Evolutionary conservation across 2,888 invertebrate genomes (phyloP).

Genomic region (Troides helena): DNA sequence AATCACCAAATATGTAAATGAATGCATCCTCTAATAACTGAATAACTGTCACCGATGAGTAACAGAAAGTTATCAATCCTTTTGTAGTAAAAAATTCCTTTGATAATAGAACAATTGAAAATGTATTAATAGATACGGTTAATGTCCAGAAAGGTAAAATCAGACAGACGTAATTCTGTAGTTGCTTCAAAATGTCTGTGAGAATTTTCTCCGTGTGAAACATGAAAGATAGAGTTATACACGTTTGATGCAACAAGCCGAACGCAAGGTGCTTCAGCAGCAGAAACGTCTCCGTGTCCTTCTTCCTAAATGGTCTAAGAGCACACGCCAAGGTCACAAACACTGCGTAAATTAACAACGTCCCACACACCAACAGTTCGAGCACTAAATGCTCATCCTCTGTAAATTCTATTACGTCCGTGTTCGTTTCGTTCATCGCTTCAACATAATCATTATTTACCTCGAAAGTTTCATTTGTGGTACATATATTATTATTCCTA

Average conservation of each 20-base stretch:
- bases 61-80: constrained; percentile 7
- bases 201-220: not conserved
- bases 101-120: not conserved
- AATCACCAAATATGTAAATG: not conserved
- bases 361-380: not conserved
- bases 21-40: not conserved
- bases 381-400: not conserved
- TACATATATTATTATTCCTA: no score
- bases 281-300: constrained; percentile 4
- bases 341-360: not conserved
- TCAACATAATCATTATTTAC: no score
- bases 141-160: constrained; percentile 10
- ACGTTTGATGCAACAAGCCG: constrained; percentile 9
- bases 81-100: constrained; percentile 3
- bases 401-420: not conserved
- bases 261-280: constrained; percentile 4
- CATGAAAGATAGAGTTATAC: constrained; percentile 1
- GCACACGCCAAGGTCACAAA: constrained; percentile 1
- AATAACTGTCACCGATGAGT: not conserved
- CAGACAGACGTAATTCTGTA: constrained; percentile 1
- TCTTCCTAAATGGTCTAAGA: constrained; percentile 1
- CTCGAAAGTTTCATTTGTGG: no score
- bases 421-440: not conserved
- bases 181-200: not conserved
- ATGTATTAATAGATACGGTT: constrained; percentile 2